phyloP scores from a whole-genome alignment of 2,888 invertebrate genomes.

The Drosophila greeni region DNA sequence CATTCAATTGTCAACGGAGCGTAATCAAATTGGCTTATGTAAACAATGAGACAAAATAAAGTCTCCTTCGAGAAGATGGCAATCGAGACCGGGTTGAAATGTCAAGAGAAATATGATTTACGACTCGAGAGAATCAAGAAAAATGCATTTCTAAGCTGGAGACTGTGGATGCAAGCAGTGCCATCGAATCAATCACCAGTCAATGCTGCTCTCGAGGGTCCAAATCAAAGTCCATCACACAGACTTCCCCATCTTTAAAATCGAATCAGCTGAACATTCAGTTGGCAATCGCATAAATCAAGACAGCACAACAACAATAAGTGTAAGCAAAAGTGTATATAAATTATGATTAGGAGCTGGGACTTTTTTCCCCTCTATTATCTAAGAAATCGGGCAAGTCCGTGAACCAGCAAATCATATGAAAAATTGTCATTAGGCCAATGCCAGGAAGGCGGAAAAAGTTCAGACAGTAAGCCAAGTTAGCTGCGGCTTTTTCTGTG shows the following conservation, averaged over 20 bases:
- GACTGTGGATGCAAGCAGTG: slow-evolving; percentile 13
- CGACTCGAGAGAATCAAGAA: slow-evolving; percentile 33
- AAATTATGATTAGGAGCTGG: slow-evolving; percentile 66
- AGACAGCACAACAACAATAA: slow-evolving; percentile 25
- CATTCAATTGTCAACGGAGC: slow-evolving; percentile 61
- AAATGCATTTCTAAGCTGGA: slow-evolving; percentile 32
- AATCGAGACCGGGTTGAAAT: slow-evolving; percentile 61
- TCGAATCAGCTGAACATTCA: slow-evolving; percentile 37
- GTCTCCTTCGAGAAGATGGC: slow-evolving; percentile 27
- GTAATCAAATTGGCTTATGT: slow-evolving; percentile 68
- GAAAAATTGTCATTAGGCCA: slow-evolving; percentile 70
- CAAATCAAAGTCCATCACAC: slow-evolving; percentile 32
- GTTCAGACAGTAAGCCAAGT: slow-evolving; percentile 44
- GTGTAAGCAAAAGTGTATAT: slow-evolving; percentile 54
- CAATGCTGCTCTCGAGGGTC: slow-evolving; percentile 14
- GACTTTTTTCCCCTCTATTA: slow-evolving; percentile 44
- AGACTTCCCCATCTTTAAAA: slow-evolving; percentile 26
- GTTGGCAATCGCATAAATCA: slow-evolving; percentile 53
- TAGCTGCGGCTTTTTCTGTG: slow-evolving; percentile 57
- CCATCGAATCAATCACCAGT: slow-evolving; percentile 32
- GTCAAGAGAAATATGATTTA: slow-evolving; percentile 68
- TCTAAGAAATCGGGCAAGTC: slow-evolving; percentile 51
- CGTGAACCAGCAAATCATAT: slow-evolving; percentile 46
- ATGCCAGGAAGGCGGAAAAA: slow-evolving; percentile 35
- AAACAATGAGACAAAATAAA: slow-evolving; percentile 46